phyloP scores from a whole-genome alignment of 92 coral and sea anemone species.

The Paragorgia papillata region DNA sequence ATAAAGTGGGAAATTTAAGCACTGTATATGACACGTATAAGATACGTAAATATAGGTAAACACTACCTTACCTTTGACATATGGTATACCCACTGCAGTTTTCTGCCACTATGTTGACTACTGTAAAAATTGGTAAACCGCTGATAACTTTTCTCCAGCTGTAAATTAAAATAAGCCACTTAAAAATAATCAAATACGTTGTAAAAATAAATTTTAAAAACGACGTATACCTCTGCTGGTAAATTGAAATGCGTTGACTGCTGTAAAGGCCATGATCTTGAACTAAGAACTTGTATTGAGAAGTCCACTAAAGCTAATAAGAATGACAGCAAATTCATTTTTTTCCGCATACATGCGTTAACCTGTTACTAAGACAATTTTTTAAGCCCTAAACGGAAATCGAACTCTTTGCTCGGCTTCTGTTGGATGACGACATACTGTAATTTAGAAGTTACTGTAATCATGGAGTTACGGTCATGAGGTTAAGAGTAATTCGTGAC shows the following conservation, averaged over 20 bases:
- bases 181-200: neutral
- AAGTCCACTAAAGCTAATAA: conserved; percentile 76
- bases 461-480: too few relatives aligned
- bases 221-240: conserved; percentile 87
- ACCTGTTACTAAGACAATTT: too few relatives aligned
- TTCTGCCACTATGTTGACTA: conserved; percentile 99
- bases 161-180: neutral
- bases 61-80: conserved; percentile 81
- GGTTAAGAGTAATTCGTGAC: too few relatives aligned
- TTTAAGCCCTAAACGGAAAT: too few relatives aligned
- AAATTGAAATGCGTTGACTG: conserved; percentile 97
- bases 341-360: too few relatives aligned
- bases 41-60: too few relatives aligned
- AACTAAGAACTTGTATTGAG: conserved; percentile 96
- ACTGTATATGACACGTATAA: neutral
- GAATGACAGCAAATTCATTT: too few relatives aligned
- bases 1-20: too few relatives aligned
- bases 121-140: conserved; percentile 98
- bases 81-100: conserved; percentile 98
- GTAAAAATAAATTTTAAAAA: neutral
- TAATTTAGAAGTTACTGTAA: too few relatives aligned
- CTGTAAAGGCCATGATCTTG: conserved; percentile 99
- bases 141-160: conserved; percentile 99
- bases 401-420: too few relatives aligned
- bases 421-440: too few relatives aligned